Evolutionary conservation across 2,797 vertebrate species (phyloP).

Genomic region (Cuculus canorus): DNA sequence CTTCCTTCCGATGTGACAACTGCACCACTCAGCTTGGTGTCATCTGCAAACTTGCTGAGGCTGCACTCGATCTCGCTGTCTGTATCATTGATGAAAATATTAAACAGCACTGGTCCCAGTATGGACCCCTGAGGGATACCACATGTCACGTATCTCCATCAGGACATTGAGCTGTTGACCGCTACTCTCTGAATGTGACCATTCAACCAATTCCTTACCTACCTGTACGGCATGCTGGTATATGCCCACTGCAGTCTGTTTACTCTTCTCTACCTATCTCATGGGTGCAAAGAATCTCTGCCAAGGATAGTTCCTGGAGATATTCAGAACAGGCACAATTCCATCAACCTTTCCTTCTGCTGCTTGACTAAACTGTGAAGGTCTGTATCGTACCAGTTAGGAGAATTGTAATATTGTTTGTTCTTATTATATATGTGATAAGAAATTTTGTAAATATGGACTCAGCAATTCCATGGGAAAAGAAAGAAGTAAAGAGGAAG

Average conservation of each 20-base stretch:
- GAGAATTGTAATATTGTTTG: neutral
- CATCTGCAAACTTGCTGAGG: too few relatives aligned
- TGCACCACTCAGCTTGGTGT: too few relatives aligned
- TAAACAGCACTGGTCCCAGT: too few relatives aligned
- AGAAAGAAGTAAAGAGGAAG: neutral
- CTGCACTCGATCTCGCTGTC: too few relatives aligned
- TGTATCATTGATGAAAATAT: too few relatives aligned
- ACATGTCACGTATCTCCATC: too few relatives aligned
- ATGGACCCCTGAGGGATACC: too few relatives aligned
- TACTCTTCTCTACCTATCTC: neutral
- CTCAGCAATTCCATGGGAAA: neutral
- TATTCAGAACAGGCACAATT: neutral
- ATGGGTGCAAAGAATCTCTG: neutral
- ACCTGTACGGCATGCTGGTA: neutral
- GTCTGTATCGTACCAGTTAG: neutral
- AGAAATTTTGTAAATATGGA: neutral
- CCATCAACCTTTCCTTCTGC: neutral
- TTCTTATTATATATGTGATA: neutral
- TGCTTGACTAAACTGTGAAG: neutral
- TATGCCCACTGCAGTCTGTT: neutral
- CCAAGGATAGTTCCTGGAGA: neutral
- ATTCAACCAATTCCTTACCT: too few relatives aligned
- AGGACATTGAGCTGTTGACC: too few relatives aligned
- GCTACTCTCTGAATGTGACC: too few relatives aligned
- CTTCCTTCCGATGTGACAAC: too few relatives aligned